phyloP scores from a whole-genome alignment of 2,888 invertebrate species.

The Campoplex nolae region DNA sequence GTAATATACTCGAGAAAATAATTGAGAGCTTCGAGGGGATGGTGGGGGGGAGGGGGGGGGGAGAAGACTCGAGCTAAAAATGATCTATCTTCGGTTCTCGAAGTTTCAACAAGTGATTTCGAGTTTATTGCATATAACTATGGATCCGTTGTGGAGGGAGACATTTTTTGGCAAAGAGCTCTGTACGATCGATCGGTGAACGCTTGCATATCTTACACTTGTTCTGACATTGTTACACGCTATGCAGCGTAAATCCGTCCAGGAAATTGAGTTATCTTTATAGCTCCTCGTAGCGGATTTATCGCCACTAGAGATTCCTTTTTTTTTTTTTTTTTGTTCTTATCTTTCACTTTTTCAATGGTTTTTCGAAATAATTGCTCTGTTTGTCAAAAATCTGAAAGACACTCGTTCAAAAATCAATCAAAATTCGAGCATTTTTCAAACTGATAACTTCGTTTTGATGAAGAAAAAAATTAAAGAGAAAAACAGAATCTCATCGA shows the following conservation, averaged over 20 bases:
- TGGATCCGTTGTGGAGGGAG: not conserved
- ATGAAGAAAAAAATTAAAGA: too few species aligned
- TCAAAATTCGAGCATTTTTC: not conserved
- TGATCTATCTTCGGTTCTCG: constrained; percentile 1
- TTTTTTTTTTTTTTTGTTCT: not conserved
- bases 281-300: constrained; percentile 3
- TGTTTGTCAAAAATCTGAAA: not conserved
- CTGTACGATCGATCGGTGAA: constrained; percentile 8
- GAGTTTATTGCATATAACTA: constrained; percentile 3
- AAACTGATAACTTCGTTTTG: not conserved
- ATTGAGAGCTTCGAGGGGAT: not conserved
- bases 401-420: not conserved
- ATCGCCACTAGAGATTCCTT: not conserved
- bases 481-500: not conserved
- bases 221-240: constrained; percentile 20
- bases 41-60: too few species aligned
- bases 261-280: constrained; percentile 20
- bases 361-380: not conserved
- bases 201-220: constrained; percentile 20
- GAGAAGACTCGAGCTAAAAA: not conserved
- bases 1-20: constrained; percentile 16
- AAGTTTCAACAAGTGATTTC: constrained; percentile 20
- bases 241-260: constrained; percentile 15
- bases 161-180: constrained; percentile 12
- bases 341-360: not conserved